These are phyloP conservation scores for Ctena decussata DNA, from an alignment of 2,888 invertebrate genomes.

Conservation along the genomic window DNA sequence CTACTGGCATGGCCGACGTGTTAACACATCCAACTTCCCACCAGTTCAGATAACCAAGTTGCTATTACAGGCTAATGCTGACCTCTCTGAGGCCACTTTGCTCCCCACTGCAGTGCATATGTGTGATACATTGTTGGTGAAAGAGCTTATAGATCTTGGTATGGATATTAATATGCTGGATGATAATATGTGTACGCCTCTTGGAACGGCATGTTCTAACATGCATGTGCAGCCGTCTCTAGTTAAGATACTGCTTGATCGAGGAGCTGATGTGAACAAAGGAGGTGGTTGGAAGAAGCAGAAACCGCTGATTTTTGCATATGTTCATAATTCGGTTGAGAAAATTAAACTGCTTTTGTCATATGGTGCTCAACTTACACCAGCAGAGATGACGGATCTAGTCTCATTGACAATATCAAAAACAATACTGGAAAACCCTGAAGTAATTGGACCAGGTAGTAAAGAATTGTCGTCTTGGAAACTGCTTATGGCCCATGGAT, in stretches of 20 bases:
- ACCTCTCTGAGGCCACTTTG: slow-evolving; percentile 78
- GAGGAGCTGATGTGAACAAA: slow-evolving; percentile 81
- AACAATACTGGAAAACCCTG: slow-evolving; percentile 82
- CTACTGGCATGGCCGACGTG: slow-evolving; percentile 75
- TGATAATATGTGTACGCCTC: slow-evolving; percentile 80
- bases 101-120: slow-evolving; percentile 81
- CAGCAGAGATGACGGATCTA: slow-evolving; percentile 82
- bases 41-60: slow-evolving; percentile 78
- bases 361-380: slow-evolving; percentile 79
- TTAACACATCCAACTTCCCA: slow-evolving; percentile 73
- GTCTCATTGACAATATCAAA: slow-evolving; percentile 81
- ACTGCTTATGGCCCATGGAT: slow-evolving; percentile 79
- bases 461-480: slow-evolving; percentile 80
- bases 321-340: slow-evolving; percentile 82
- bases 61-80: slow-evolving; percentile 77
- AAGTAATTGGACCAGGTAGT: slow-evolving; percentile 78
- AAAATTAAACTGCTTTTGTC: slow-evolving; percentile 81
- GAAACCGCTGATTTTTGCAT: slow-evolving; percentile 82
- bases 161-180: slow-evolving; percentile 84
- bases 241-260: slow-evolving; percentile 77
- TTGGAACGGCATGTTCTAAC: slow-evolving; percentile 79
- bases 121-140: slow-evolving; percentile 73
- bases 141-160: slow-evolving; percentile 77
- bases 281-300: slow-evolving; percentile 82
- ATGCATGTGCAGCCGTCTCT: slow-evolving; percentile 73